Conservation (phyloP, 2,888 invertebrate genomes). For the Cephus nigrinus region DNA sequence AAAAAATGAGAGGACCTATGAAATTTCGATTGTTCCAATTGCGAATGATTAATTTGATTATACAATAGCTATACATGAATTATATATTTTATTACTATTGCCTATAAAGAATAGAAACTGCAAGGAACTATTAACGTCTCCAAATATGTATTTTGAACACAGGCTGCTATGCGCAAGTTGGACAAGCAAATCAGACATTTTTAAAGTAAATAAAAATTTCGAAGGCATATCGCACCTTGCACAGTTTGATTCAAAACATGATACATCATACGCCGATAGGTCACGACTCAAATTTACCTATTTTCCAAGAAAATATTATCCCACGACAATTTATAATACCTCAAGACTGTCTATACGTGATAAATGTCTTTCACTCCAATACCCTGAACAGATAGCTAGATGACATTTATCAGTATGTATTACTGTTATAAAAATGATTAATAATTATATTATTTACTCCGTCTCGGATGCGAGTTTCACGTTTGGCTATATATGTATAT, state of each 20-base stretch:
- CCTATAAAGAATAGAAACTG: neutral
- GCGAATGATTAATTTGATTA: neutral
- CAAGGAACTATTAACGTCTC: neutral
- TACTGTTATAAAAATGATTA: neutral
- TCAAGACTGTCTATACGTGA: neutral
- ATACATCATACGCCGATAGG: neutral
- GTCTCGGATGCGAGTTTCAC: neutral
- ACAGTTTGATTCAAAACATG: neutral
- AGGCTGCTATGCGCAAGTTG: neutral
- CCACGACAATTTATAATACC: neutral
- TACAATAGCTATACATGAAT: neutral
- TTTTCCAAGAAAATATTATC: neutral
- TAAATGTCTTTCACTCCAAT: neutral
- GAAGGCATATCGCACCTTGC: neutral
- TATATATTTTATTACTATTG: neutral
- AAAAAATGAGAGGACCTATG: neutral
- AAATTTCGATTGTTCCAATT: neutral
- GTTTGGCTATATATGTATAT: neutral
- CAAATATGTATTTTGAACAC: neutral
- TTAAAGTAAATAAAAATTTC: neutral
- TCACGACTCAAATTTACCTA: neutral
- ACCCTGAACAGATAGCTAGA: neutral
- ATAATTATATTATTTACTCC: neutral
- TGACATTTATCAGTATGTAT: neutral
- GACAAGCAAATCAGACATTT: neutral